Percentiles rank a stretch among this genome's conserved stretches.
phyloP scores from a whole-genome alignment of 1,140 invertebrate genomes.

The Probaryconus sp. region DNA sequence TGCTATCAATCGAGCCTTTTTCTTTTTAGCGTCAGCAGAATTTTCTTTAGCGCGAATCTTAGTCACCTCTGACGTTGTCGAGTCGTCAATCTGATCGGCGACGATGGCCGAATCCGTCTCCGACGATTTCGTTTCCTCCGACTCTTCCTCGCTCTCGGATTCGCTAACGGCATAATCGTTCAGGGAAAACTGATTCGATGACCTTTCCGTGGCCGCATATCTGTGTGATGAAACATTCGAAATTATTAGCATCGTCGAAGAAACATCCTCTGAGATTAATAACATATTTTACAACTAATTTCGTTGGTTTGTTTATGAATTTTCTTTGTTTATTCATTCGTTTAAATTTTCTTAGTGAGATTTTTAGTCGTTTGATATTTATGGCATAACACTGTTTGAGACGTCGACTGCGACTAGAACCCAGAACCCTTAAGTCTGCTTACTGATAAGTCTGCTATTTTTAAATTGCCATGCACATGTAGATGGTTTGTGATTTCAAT shows the following conservation, averaged over 20 bases:
- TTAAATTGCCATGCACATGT: constrained; percentile 2
- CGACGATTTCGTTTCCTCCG: constrained; percentile 70
- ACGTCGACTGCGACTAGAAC: background rate
- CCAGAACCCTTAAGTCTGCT: constrained; percentile 9
- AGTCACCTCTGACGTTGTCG: constrained; percentile 52
- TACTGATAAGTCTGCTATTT: constrained; percentile 12
- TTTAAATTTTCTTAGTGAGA: no score
- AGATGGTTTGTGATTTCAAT: no score
- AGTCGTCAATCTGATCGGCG: constrained; percentile 60
- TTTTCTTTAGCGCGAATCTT: constrained; percentile 46
- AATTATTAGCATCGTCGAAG: no score
- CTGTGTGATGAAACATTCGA: constrained; percentile 64
- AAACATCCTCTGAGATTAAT: no score
- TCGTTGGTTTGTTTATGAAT: no score
- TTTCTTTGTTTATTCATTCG: background rate
- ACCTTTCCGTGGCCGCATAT: constrained; percentile 69
- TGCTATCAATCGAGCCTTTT: constrained; percentile 80
- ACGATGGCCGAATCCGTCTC: constrained; percentile 67
- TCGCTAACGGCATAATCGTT: constrained; percentile 73
- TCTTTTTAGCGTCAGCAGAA: constrained; percentile 67
- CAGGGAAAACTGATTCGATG: constrained; percentile 64
- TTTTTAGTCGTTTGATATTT: no score
- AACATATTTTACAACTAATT: no score
- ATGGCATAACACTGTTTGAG: no score
- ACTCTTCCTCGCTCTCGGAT: constrained; percentile 77